phyloP scores from a whole-genome alignment of 2,797 vertebrate species.

The Typhlichthys eigenmanni region DNA sequence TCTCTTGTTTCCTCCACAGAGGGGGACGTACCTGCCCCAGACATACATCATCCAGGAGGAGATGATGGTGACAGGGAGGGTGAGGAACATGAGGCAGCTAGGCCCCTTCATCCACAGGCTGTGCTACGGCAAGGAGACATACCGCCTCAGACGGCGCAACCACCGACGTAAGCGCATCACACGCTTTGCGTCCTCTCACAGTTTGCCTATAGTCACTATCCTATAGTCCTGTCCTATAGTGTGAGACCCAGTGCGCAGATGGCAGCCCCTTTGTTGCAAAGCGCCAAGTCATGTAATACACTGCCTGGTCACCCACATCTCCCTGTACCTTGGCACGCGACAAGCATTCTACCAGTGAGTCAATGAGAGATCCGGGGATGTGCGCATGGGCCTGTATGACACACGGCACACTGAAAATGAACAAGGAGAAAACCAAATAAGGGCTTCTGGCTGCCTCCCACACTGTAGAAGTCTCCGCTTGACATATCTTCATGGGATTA shows the following conservation, averaged over 20 bases:
- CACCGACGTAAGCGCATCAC: conserved; percentile 81
- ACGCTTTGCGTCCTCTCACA: background rate
- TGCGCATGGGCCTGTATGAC: conserved; percentile 19
- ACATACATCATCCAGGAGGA: conserved; percentile 95
- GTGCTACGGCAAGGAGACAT: conserved; percentile 92
- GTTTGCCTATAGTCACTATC: too few species aligned
- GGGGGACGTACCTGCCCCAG: conserved; percentile 91
- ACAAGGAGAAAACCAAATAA: conserved; percentile 45
- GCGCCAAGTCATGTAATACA: too few species aligned
- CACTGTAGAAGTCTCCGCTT: conserved; percentile 25
- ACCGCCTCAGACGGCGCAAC: conserved; percentile 84
- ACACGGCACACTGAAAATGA: conserved; percentile 11
- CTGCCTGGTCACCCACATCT: conserved; percentile 5
- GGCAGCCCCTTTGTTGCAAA: too few species aligned
- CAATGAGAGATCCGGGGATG: background rate
- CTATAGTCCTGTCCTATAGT: too few species aligned
- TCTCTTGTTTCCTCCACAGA: conserved; percentile 74
- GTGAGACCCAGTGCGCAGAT: too few species aligned
- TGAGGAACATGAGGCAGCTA: conserved; percentile 88
- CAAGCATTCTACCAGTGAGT: conserved; percentile 3
- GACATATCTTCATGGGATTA: conserved; percentile 23
- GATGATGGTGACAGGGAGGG: conserved; percentile 87
- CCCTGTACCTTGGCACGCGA: conserved; percentile 1
- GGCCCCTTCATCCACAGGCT: conserved; percentile 90
- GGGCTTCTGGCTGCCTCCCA: conserved; percentile 43